Evolutionary conservation across 2,113 vertebrate genomes (phyloP).

Genomic region (Sterrhoptilus dennistouni): DNA sequence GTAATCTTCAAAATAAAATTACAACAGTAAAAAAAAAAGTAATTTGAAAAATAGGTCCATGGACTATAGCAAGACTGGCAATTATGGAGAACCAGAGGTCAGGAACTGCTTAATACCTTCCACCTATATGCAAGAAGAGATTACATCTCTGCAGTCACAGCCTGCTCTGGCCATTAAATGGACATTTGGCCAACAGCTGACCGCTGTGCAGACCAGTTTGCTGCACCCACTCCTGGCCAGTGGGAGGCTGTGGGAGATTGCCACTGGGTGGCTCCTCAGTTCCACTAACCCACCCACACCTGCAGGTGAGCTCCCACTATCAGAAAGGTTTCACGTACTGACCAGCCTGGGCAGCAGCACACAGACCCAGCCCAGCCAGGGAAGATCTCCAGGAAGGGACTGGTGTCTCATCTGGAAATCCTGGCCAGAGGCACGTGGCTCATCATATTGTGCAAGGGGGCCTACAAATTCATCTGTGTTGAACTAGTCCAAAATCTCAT

Average conservation of each 20-base stretch:
- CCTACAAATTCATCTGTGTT: neutral
- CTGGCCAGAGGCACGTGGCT: neutral
- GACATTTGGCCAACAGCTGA: neutral
- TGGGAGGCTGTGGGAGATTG: neutral
- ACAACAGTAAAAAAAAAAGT: neutral
- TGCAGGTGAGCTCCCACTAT: neutral
- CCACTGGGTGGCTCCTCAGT: conserved; percentile 21
- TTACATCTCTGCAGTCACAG: neutral
- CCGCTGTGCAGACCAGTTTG: neutral
- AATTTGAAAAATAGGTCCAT: neutral
- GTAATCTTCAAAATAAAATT: conserved; percentile 6
- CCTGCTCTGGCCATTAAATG: neutral
- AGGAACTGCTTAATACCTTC: neutral
- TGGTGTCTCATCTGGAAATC: neutral
- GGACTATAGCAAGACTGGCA: neutral
- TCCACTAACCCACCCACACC: neutral
- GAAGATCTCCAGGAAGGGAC: neutral
- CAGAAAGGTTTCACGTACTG: neutral
- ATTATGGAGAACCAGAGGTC: neutral
- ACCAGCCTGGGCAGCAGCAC: neutral
- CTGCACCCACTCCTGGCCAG: neutral
- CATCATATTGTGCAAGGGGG: neutral
- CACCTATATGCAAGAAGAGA: neutral
- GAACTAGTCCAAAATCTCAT: neutral
- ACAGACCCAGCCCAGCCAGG: neutral